Evolutionary conservation across 2,113 vertebrate genomes (phyloP), one percentile per base, ranked within the genome.

Genomic region (Carassius carassius): DNA sequence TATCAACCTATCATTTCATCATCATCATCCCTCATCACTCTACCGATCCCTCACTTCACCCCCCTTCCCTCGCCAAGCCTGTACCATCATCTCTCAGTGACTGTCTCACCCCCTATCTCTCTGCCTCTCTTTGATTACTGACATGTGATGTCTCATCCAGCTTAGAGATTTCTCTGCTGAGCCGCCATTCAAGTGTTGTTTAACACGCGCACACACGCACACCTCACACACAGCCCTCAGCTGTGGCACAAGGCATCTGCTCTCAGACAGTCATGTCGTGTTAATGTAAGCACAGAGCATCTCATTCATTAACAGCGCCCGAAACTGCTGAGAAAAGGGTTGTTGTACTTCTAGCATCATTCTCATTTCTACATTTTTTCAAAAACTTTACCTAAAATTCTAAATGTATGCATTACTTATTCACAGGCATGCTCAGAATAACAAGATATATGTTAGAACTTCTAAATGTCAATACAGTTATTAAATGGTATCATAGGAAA

Each of bases 91-190:
- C 74, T 74, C 63, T 72, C 37, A 78, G 78, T 82, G 69, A 73
- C 56, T 67, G 77, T 82, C 83, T 63, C 84, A 81, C 65, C 65
- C 58, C 84, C 79, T 58, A 21, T 80, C 85, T 77, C 58, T 65
- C 82, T 84, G 29, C 13, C 76, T 89, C 35, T 49, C 75, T 84
- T 82, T 85, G 88, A 89, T 85, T 83, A 83, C 84, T 82, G 85
- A 78, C 51, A 65, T 88, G 84, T 67, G 82, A 62, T 75, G 75
- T 69, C 80, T 67, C 51, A 63, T 79, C 72, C 84, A 85, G 78
- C 73, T 78, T 75, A 86, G 81, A 81, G 81, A 63, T 74, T 73
- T 80, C 47, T 83, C 74, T 83, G 17, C 63, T 78, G 70, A 56
- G 72, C 78, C 49, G 2, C 35, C 58, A 58, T 32, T 77, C 23